These are phyloP conservation scores for Schrankia costaestrigalis DNA, from an alignment of 2,888 invertebrate genomes.

Conservation along the genomic window DNA sequence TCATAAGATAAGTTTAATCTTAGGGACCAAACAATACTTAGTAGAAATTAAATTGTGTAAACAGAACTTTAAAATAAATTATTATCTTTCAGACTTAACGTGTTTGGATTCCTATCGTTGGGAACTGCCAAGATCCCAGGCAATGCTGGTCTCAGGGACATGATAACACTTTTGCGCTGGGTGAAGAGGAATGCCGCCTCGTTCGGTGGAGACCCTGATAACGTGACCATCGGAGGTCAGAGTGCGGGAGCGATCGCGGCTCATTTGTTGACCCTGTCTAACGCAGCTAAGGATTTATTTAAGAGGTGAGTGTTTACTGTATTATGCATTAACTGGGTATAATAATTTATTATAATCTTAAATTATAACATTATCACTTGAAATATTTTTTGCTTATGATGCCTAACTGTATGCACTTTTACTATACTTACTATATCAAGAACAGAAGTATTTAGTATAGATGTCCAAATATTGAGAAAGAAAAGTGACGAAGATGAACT, in stretches of 20 bases:
- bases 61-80: background rate
- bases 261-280: constrained; percentile 57
- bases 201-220: constrained; percentile 65
- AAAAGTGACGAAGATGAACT: background rate
- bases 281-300: constrained; percentile 56
- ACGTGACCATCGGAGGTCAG: constrained; percentile 67
- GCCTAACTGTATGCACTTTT: too few species aligned
- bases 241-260: constrained; percentile 62
- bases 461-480: background rate
- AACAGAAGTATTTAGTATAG: background rate
- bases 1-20: too few species aligned
- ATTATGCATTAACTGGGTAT: background rate
- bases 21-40: too few species aligned
- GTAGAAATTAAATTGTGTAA: too few species aligned
- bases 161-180: constrained; percentile 65
- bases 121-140: constrained; percentile 60
- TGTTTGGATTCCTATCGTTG: constrained; percentile 68
- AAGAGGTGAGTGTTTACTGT: constrained; percentile 40
- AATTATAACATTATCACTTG: too few species aligned
- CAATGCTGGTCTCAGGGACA: constrained; percentile 71
- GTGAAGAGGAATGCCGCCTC: constrained; percentile 53
- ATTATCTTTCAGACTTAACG: constrained; percentile 55
- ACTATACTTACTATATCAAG: too few species aligned
- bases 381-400: too few species aligned
- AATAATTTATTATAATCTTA: too few species aligned